Evolutionary conservation across 1,140 invertebrate species (phyloP).

Genomic region (Stegodyphus dumicola): DNA sequence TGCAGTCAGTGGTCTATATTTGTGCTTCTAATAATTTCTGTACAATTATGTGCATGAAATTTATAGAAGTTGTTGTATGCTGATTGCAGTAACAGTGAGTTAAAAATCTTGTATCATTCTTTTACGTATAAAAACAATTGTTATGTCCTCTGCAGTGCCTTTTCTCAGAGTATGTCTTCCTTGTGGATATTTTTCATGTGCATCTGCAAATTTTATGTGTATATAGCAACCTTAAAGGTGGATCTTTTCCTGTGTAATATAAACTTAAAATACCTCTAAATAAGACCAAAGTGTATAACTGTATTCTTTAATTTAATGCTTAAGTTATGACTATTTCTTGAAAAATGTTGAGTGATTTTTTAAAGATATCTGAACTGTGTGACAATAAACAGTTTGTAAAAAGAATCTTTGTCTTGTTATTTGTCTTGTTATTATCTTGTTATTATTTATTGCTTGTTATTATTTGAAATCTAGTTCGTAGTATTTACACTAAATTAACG

Average conservation of each 20-base stretch:
- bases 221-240: slow-evolving; percentile 51
- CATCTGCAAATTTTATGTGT: slow-evolving; percentile 31
- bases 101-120: not conserved
- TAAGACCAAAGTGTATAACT: slow-evolving; percentile 57
- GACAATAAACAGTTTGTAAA: slow-evolving; percentile 60
- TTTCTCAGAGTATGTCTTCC: slow-evolving; percentile 44
- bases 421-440: too few species aligned
- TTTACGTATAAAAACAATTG: not conserved
- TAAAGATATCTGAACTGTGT: slow-evolving; percentile 43
- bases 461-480: not conserved
- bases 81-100: not conserved
- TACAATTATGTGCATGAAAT: not conserved
- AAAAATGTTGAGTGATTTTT: slow-evolving; percentile 38
- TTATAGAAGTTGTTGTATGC: not conserved
- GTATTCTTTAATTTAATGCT: slow-evolving; percentile 59
- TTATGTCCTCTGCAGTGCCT: slow-evolving; percentile 46
- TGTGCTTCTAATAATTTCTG: not conserved
- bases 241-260: slow-evolving; percentile 51
- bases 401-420: slow-evolving; percentile 13
- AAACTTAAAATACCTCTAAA: slow-evolving; percentile 57
- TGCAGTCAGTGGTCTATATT: slow-evolving; percentile 23
- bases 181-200: slow-evolving; percentile 1
- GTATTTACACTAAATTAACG: too few species aligned
- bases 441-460: not conserved
- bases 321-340: slow-evolving; percentile 55